These are phyloP conservation scores for Tricholaema leucomelas DNA, from an alignment of 2,113 vertebrate genomes.

Conservation along the genomic window DNA sequence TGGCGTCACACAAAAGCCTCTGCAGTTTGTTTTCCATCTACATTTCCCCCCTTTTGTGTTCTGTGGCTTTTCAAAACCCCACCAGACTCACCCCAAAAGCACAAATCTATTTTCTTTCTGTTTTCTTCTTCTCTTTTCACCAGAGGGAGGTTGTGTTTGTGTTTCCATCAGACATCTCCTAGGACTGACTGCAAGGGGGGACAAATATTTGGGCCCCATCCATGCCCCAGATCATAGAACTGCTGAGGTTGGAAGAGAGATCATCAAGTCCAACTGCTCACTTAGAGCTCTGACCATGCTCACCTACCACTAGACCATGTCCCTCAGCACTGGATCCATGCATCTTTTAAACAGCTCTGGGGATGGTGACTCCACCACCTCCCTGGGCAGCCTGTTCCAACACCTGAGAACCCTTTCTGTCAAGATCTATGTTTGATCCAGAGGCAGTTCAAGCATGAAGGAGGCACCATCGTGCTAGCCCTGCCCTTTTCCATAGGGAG, in stretches of 20 bases:
- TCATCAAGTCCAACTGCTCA: no score
- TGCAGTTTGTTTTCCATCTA: neutral
- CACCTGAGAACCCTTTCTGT: no score
- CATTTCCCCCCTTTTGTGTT: conserved; percentile 17
- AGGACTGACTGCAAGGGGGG: accelerated
- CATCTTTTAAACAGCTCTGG: no score
- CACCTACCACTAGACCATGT: no score
- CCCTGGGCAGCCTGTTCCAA: no score
- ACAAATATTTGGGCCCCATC: neutral
- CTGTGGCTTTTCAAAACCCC: neutral
- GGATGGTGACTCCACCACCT: no score
- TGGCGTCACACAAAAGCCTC: conserved; percentile 30
- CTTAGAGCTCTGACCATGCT: no score
- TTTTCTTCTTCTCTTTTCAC: neutral
- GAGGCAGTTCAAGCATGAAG: accelerated
- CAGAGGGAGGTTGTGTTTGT: neutral
- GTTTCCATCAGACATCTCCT: accelerated
- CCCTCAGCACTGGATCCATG: no score
- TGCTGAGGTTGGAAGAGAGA: no score
- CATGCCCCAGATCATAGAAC: neutral
- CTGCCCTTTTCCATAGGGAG: neutral
- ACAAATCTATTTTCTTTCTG: neutral
- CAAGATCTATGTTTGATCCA: neutral
- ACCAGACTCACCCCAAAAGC: neutral
- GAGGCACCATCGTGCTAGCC: neutral